Evolutionary conservation across 2,797 vertebrate species (phyloP), one percentile per base, ranked within the genome.

Genomic region (Peromyscus attwateri): DNA sequence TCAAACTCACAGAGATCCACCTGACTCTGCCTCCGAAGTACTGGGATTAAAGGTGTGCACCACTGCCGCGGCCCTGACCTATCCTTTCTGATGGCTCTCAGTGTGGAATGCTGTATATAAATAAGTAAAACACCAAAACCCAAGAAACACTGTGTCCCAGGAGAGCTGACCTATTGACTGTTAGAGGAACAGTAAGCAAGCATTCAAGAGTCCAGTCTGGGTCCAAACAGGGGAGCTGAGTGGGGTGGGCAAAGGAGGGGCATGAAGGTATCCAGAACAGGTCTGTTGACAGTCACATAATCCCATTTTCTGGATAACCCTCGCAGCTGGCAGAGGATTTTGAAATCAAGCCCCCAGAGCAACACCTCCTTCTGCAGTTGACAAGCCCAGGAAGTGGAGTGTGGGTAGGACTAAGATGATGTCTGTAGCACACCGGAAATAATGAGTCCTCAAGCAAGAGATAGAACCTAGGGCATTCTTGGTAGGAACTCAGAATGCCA

Each of bases 91-190:
- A 34, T 40, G 8, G 46, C 34, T 93, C 82, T 71, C 37, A 14
- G 21, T 46, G 60, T 91, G 87, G 31, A 87, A 31, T 93, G 87
- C 83, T 92, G 40, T 64, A 83, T 29, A 62, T 64, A 83, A 40
- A 62, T 21, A 81, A 25, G 49, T 14, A 17, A 79, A 75, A 25
- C 4, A 43, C 37, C 3, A 40, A 40, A 21, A 23, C 70, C 70
- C 21, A 46, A 83, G 43, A 43, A 43, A 83, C 27, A 95, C 68
- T 1, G 70, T 82, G 49, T 49, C 92, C 91, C 90, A 84, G 88
- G 80, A 76, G 82, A 93, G n/a, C 60, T 92, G 82, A 52, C 57
- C 89, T 76, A 43, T 95, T 97, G 93, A 95, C 84, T 89, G 89
- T 97, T 93, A 92, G 73, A 17, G 27, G 23, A 31, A 70, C 29